A percentile compares a stretch with the other conserved stretches of the same genome.
phyloP scores from a whole-genome alignment of 2,113 vertebrate genomes.

The Lutjanus erythropterus region DNA sequence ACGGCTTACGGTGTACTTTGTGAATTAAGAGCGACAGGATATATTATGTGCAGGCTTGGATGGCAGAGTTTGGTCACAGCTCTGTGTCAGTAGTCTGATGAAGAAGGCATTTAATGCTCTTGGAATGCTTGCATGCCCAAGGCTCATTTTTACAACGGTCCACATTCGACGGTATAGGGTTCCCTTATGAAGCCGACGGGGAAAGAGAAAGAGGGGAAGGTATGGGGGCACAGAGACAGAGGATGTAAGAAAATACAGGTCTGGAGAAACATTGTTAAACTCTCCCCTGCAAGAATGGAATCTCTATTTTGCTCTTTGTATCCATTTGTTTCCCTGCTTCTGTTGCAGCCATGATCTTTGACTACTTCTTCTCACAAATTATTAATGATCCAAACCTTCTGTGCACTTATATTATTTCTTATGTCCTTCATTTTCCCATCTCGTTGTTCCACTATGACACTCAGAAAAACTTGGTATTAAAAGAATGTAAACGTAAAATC shows the following conservation, averaged over 20 bases:
- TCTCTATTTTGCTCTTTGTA: constrained; percentile 37
- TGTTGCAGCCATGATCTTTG: constrained; percentile 12
- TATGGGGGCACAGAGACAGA: constrained; percentile 35
- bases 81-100: constrained; percentile 56
- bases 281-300: constrained; percentile 43
- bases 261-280: constrained; percentile 68
- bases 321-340: constrained; percentile 21
- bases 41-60: constrained; percentile 55
- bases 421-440: background rate
- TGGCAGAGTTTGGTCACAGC: constrained; percentile 52
- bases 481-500: background rate
- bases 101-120: constrained; percentile 70
- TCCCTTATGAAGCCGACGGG: constrained; percentile 54
- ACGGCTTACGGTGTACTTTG: constrained; percentile 30
- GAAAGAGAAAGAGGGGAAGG: constrained; percentile 17
- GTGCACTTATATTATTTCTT: background rate
- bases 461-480: background rate
- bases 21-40: constrained; percentile 58
- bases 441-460: background rate
- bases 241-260: constrained; percentile 53
- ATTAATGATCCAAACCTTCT: constrained; percentile 13
- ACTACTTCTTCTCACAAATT: background rate
- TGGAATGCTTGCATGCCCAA: constrained; percentile 65
- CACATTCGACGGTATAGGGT: constrained; percentile 66
- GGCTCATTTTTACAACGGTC: constrained; percentile 71